phyloP scores from a whole-genome alignment of 92 coral and sea anemone species.

The Anthopleura xanthogrammica region DNA sequence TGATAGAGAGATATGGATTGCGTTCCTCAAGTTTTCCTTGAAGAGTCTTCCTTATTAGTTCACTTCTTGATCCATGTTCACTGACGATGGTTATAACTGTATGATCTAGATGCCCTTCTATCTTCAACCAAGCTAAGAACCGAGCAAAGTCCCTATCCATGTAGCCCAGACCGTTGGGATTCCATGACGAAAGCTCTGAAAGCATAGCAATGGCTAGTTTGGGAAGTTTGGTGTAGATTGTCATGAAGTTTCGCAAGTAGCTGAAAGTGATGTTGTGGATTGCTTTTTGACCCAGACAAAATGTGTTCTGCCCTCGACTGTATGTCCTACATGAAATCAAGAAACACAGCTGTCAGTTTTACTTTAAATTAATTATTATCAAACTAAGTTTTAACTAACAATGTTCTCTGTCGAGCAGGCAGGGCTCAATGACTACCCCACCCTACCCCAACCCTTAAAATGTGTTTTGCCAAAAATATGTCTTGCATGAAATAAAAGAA shows the following conservation, averaged over 20 bases:
- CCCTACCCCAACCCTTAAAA: slow-evolving; percentile 25
- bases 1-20: slow-evolving; percentile 71
- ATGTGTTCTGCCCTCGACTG: slow-evolving; percentile 53
- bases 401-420: too few relatives aligned
- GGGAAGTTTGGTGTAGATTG: slow-evolving; percentile 63
- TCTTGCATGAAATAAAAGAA: background rate
- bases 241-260: slow-evolving; percentile 61
- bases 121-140: slow-evolving; percentile 66
- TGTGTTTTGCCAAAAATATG: slow-evolving; percentile 39
- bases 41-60: slow-evolving; percentile 50
- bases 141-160: slow-evolving; percentile 55
- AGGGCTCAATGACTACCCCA: background rate
- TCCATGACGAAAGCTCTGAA: slow-evolving; percentile 74
- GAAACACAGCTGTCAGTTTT: background rate
- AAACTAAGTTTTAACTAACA: too few relatives aligned
- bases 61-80: slow-evolving; percentile 70
- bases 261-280: slow-evolving; percentile 70
- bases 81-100: slow-evolving; percentile 71
- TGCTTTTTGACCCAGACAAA: slow-evolving; percentile 71
- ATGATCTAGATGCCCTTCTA: slow-evolving; percentile 60
- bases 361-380: too few relatives aligned
- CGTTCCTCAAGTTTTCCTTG: slow-evolving; percentile 86
- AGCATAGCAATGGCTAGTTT: slow-evolving; percentile 67
- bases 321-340: slow-evolving; percentile 14
- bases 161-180: slow-evolving; percentile 54